Evolutionary conservation across 2,797 vertebrate genomes (phyloP).

Genomic region (Phrynocephalus forsythii): DNA sequence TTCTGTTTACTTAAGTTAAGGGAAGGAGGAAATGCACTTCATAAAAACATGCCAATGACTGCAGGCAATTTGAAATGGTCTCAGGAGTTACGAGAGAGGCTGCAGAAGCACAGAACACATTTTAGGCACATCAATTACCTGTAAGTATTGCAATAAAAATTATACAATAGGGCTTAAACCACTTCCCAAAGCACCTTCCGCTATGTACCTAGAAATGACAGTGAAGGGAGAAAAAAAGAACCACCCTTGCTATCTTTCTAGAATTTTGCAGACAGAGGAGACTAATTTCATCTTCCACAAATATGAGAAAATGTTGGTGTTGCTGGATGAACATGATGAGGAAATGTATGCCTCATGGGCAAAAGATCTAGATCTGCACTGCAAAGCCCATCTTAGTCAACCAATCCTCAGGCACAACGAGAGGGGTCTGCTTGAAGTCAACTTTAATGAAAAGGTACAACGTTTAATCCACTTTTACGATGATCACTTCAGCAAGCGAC

Average conservation of each 20-base stretch:
- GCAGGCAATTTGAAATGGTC: slow-evolving; percentile 84
- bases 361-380: slow-evolving; percentile 74
- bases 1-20: slow-evolving; percentile 74
- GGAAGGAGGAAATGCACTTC: slow-evolving; percentile 69
- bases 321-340: slow-evolving; percentile 77
- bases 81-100: slow-evolving; percentile 77
- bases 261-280: slow-evolving; percentile 76
- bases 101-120: slow-evolving; percentile 76
- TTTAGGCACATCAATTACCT: slow-evolving; percentile 76
- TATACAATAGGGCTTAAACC: slow-evolving; percentile 43
- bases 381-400: slow-evolving; percentile 77
- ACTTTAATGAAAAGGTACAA: slow-evolving; percentile 77
- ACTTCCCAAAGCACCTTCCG: slow-evolving; percentile 49
- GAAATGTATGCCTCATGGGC: slow-evolving; percentile 77
- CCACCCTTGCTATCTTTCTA: slow-evolving; percentile 50
- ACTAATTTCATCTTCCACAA: slow-evolving; percentile 78
- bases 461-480: slow-evolving; percentile 20
- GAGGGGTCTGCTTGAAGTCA: slow-evolving; percentile 75
- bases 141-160: slow-evolving; percentile 68
- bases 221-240: slow-evolving; percentile 30
- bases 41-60: slow-evolving; percentile 81
- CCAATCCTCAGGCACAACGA: slow-evolving; percentile 74
- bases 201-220: slow-evolving; percentile 53
- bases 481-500: slow-evolving; percentile 16
- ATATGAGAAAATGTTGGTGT: slow-evolving; percentile 79